A percentile compares a stretch with the other conserved stretches of the same genome.
phyloP scores from a whole-genome alignment of 2,888 invertebrate species.

The Epirrhoe tristata region DNA sequence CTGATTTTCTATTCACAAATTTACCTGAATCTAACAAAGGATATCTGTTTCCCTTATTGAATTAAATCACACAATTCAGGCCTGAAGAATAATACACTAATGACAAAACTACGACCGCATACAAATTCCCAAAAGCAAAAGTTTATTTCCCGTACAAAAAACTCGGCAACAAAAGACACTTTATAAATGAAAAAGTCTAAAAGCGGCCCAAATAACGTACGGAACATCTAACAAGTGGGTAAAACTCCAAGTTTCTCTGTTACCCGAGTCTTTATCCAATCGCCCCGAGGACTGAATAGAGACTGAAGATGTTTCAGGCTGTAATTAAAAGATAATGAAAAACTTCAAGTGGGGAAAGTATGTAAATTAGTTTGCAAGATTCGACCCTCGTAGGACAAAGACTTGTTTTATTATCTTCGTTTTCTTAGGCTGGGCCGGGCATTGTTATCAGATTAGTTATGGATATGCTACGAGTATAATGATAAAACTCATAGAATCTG shows the following conservation, averaged over 20 bases:
- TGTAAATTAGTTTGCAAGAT: conserved; percentile 66
- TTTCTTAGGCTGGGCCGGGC: conserved; percentile 33
- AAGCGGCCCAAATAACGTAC: conserved; percentile 36
- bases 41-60: conserved; percentile 7
- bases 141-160: conserved; percentile 29
- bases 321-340: conserved; percentile 77
- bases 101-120: conserved; percentile 24
- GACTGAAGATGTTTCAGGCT: conserved; percentile 56
- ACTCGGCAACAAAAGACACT: conserved; percentile 33
- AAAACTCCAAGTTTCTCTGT: conserved; percentile 38
- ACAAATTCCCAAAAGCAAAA: conserved; percentile 28
- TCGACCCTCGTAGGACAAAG: conserved; percentile 46
- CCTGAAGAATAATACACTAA: conserved; percentile 23
- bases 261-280: conserved; percentile 43
- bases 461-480: conserved; percentile 20
- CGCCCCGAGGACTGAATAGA: conserved; percentile 46
- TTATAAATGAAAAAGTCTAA: conserved; percentile 40
- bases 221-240: conserved; percentile 37
- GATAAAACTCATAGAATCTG: conserved; percentile 12
- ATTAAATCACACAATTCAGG: not conserved
- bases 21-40: not conserved
- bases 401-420: conserved; percentile 42
- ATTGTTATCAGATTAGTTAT: conserved; percentile 36
- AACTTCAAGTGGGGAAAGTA: conserved; percentile 64
- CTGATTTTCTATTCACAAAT: not conserved